Base-by-base conservation (phyloP, 2,888 invertebrate genomes). In the Troglohyphantes excavatus region DNA sequence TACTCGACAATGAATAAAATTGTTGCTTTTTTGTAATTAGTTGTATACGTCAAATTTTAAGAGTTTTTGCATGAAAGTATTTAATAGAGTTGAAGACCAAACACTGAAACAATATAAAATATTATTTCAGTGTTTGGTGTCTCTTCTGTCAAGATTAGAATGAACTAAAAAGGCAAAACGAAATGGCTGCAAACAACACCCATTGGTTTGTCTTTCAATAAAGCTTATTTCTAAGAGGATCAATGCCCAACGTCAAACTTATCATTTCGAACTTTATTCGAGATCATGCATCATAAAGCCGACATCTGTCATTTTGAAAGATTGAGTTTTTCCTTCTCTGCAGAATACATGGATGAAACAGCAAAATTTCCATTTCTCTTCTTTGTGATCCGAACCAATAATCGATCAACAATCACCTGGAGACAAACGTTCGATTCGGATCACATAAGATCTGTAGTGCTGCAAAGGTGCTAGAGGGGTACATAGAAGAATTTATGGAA, bases 271-370 rank as follows among this genome's bases (percentile, higher is more conserved):
- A 46, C 29, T 46, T 46, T 23, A 72, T 72, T 72, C 46, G 11
- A 33, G 46, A 46, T 46, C 46, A 72, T 72, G 46, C 23, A 72
- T 72, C 72, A 72, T 26, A 26, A 72, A 72, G 23, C 26, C 46
- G 46, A 72, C 43, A 26, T 43, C 46, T 72, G 72, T 72, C 72
- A 72, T 26, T 72, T 72, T 72, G 72, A 72, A 46, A 72, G 46
- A 72, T 72, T 46, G 72, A 46, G 72, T 72, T 72, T 72, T 72
- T 46, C 46, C 46, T 21, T 46, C 26, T 39, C 21, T 70, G 9
- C 39, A 11, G 19, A 70, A 70, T 43, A 33, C 46, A 11, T 72
- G 23, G 17, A 46, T 46, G 46, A 43, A 72, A 33, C 63, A 63
- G 61, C 65, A 21, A 33, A 43, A 78, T 63, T 43, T 43, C 65